phyloP scores from a whole-genome alignment of 2,113 vertebrate genomes.

The Otolemur garnettii region DNA sequence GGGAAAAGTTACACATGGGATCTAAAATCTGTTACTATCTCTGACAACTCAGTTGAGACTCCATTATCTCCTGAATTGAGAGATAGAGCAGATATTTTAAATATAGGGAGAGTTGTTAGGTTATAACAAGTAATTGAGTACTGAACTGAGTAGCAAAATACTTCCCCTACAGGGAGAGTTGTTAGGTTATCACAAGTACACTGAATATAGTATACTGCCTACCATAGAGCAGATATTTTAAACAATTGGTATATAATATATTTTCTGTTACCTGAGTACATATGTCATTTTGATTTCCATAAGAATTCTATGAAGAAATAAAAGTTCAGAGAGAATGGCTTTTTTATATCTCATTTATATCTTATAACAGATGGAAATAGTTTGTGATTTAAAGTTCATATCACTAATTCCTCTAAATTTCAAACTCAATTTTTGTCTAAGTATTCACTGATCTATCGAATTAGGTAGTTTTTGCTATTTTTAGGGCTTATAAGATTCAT shows the following conservation, averaged over 20 bases:
- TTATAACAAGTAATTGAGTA: too few relatives aligned
- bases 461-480: not conserved
- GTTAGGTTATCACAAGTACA: not conserved
- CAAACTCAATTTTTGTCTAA: not conserved
- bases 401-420: not conserved
- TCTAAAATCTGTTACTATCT: not conserved
- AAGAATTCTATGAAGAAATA: not conserved
- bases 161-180: not conserved
- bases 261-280: not conserved
- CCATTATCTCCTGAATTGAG: too few relatives aligned
- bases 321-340: not conserved
- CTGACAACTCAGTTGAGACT: too few relatives aligned
- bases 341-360: not conserved
- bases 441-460: not conserved
- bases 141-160: not conserved
- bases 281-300: not conserved
- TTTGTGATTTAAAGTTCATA: not conserved
- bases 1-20: not conserved
- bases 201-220: not conserved
- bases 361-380: not conserved
- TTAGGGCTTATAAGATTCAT: not conserved
- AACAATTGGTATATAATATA: not conserved
- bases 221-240: not conserved
- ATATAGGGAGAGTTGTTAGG: too few relatives aligned
- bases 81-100: too few relatives aligned